Conservation (phyloP, 1,140 invertebrate species). For the Sitodiplosis mosellana region DNA sequence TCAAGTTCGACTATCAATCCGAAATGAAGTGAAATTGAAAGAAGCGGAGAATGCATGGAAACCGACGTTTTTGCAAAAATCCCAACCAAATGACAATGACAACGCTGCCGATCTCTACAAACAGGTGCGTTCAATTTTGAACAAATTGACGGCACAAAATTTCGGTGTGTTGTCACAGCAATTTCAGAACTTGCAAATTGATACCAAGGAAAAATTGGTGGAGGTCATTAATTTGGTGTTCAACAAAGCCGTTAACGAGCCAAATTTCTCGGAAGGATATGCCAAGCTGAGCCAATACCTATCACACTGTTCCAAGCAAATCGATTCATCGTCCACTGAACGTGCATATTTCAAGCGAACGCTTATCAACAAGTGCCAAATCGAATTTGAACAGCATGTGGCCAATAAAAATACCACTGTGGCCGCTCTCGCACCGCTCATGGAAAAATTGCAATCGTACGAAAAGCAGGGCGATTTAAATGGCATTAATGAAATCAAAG, state of each 20-base stretch:
- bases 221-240: constrained; percentile 82
- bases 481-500: constrained; percentile 26
- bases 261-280: constrained; percentile 78
- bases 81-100: constrained; percentile 18
- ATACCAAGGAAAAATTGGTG: constrained; percentile 57
- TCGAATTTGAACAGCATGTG: constrained; percentile 21
- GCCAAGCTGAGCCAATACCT: constrained; percentile 64
- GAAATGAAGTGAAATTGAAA: constrained; percentile 67
- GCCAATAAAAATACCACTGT: constrained; percentile 33
- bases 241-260: constrained; percentile 89
- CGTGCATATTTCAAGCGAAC: constrained; percentile 18
- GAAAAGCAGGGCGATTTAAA: constrained; percentile 20
- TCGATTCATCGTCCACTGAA: constrained; percentile 34
- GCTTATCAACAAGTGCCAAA: constrained; percentile 20
- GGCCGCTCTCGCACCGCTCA: constrained; percentile 19
- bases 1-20: constrained; percentile 32
- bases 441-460: constrained; percentile 11
- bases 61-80: constrained; percentile 36
- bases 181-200: constrained; percentile 60
- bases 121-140: constrained; percentile 71
- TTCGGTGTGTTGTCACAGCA: constrained; percentile 64
- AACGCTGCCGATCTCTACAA: constrained; percentile 56
- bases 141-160: constrained; percentile 89
- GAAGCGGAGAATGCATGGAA: constrained; percentile 83
- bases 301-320: constrained; percentile 14